Percentiles rank a stretch among this genome's conserved stretches.
Conservation (phyloP, 2,113 vertebrate species). For the rabbit (Oryctolagus cuniculus) region DNA sequence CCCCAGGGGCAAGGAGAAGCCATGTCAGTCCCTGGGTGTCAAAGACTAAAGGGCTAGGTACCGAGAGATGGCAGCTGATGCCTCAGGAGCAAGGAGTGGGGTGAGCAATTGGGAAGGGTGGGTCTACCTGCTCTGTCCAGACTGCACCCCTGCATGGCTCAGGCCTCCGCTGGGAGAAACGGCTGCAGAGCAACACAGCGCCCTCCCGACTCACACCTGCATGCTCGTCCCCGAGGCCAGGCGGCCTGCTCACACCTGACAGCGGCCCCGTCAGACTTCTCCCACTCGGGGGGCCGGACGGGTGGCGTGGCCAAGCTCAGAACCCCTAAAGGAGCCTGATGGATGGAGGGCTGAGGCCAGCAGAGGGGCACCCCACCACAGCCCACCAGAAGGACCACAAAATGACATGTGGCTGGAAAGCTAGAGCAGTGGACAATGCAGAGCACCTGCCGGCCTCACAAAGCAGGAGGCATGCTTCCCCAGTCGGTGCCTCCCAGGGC, state of each 20-base stretch:
- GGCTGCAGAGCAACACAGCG: background rate
- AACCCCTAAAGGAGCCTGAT: accelerated
- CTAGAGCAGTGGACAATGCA: background rate
- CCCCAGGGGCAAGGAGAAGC: background rate
- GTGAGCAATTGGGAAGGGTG: background rate
- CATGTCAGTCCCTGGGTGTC: background rate
- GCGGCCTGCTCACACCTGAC: background rate
- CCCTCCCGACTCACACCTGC: background rate
- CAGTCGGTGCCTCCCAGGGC: background rate
- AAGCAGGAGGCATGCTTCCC: background rate
- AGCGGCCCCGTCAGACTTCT: background rate
- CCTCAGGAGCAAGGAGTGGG: background rate
- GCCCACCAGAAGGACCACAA: background rate
- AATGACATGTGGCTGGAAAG: background rate
- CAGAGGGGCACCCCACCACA: background rate
- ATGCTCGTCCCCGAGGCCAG: background rate
- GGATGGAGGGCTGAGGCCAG: background rate
- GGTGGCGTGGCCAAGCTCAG: background rate
- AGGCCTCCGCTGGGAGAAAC: background rate
- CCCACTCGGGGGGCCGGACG: background rate
- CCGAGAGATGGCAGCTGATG: background rate
- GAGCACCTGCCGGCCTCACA: background rate
- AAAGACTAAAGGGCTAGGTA: background rate
- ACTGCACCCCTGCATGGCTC: background rate
- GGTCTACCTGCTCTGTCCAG: background rate